Evolutionary conservation across 2,113 vertebrate species (phyloP).

Genomic region (Piliocolobus tephrosceles): DNA sequence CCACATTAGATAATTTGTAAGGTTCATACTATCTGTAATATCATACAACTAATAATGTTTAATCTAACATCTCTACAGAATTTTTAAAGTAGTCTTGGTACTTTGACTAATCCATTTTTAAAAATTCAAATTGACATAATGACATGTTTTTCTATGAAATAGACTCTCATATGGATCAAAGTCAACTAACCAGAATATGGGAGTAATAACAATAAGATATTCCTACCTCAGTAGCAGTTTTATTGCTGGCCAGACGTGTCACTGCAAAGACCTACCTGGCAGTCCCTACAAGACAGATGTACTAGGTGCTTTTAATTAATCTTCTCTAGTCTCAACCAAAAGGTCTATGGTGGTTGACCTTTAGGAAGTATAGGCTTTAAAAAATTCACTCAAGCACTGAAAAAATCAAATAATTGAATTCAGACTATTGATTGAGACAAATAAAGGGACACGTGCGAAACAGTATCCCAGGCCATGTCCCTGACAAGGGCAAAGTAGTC

Average conservation of each 20-base stretch:
- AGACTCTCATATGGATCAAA: neutral
- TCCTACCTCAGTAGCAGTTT: neutral
- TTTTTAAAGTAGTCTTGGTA: constrained; percentile 39
- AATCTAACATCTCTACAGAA: neutral
- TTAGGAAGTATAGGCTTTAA: neutral
- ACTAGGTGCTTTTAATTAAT: neutral
- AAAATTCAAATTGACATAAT: neutral
- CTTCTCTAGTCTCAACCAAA: neutral
- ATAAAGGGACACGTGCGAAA: neutral
- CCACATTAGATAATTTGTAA: neutral
- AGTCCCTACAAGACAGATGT: neutral
- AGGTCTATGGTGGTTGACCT: neutral
- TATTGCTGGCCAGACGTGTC: neutral
- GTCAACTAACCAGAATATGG: neutral
- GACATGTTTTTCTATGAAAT: neutral
- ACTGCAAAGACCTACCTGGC: neutral
- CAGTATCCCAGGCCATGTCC: neutral
- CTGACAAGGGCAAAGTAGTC: neutral
- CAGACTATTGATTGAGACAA: neutral
- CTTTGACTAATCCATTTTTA: neutral
- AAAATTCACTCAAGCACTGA: neutral
- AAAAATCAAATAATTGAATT: constrained; percentile 6
- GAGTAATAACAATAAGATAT: neutral
- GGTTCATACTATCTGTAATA: neutral
- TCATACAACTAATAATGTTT: constrained; percentile 28